Evolutionary conservation across 2,113 vertebrate species (phyloP).

Genomic region (Hippocampus comes): DNA sequence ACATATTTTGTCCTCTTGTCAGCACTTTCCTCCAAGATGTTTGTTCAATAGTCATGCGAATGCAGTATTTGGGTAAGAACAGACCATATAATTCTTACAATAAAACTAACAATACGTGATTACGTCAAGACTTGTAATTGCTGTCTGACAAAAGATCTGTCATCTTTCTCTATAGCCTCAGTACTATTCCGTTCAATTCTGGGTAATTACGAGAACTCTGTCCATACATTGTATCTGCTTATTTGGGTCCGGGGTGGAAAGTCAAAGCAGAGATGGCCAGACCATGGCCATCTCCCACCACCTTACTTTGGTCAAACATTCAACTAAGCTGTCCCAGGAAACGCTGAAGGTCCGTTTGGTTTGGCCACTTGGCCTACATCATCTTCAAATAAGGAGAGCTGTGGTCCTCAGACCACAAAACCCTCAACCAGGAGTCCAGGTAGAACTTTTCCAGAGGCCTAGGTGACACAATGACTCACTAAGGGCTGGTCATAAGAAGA

Average conservation of each 20-base stretch:
- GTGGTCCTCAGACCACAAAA: too few relatives aligned
- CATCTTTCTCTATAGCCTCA: not conserved
- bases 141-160: not conserved
- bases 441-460: too few relatives aligned
- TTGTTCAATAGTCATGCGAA: conserved; percentile 2
- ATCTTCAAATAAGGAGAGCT: too few relatives aligned
- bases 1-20: conserved; percentile 18
- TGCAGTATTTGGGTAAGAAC: not conserved
- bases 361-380: too few relatives aligned
- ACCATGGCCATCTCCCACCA: too few relatives aligned
- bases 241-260: not conserved
- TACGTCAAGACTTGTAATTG: not conserved
- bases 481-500: too few relatives aligned
- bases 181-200: not conserved
- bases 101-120: not conserved
- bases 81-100: not conserved
- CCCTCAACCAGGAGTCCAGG: too few relatives aligned
- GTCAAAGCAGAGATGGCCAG: not conserved
- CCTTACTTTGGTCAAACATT: too few relatives aligned
- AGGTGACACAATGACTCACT: too few relatives aligned
- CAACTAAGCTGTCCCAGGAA: too few relatives aligned
- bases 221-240: too few relatives aligned
- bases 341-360: too few relatives aligned
- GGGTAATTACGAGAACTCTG: not conserved
- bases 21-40: conserved; percentile 8